A percentile compares a stretch with the other conserved stretches of the same genome.
phyloP scores from a whole-genome alignment of 2,888 invertebrate genomes.

The Clepsis dumicolana region DNA sequence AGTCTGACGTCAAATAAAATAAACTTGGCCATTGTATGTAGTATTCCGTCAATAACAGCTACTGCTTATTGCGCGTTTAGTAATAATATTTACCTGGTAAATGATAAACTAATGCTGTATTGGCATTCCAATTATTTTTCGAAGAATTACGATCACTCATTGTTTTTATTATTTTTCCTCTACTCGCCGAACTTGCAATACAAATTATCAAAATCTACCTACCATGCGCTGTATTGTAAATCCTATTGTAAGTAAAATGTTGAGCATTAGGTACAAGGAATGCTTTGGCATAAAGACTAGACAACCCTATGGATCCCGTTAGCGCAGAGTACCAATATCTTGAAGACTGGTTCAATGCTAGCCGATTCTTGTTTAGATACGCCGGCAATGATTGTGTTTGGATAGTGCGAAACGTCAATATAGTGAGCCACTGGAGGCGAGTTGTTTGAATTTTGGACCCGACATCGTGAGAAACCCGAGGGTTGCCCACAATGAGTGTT shows the following conservation, averaged over 20 bases:
- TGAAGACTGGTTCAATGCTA: constrained; percentile 71
- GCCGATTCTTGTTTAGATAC: constrained; percentile 68
- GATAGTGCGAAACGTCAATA: constrained; percentile 45
- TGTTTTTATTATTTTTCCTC: not conserved
- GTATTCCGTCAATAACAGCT: not conserved
- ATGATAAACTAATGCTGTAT: not conserved
- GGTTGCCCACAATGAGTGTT: not conserved
- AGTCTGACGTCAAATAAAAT: constrained; percentile 13
- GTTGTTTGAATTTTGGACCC: constrained; percentile 10
- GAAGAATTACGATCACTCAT: not conserved
- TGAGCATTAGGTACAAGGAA: not conserved
- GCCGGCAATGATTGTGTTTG: constrained; percentile 52
- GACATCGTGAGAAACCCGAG: not conserved
- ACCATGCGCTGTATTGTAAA: too few relatives aligned
- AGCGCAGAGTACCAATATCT: constrained; percentile 55
- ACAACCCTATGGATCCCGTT: constrained; percentile 58
- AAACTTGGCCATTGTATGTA: constrained; percentile 1
- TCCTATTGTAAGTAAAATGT: not conserved
- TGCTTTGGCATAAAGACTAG: not conserved
- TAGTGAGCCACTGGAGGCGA: not conserved
- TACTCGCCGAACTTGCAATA: not conserved
- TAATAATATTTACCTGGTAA: not conserved
- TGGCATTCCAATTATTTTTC: not conserved
- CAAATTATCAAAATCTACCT: not conserved
- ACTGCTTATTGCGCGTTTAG: constrained; percentile 7